Conservation (phyloP, 2,113 vertebrate species). For the Brevimyrus niger region DNA sequence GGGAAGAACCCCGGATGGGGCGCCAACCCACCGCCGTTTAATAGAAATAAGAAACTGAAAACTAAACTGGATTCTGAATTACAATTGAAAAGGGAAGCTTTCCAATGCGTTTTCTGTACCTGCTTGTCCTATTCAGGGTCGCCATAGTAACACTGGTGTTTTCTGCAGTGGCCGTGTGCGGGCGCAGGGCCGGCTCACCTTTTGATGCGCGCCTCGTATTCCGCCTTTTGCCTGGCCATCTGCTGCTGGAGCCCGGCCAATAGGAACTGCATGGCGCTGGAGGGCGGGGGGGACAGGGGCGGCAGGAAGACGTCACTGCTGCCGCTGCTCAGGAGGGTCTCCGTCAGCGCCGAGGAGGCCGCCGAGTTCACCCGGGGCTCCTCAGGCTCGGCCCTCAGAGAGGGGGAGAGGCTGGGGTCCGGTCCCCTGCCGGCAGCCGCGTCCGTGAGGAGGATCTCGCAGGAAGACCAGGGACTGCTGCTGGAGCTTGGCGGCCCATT, state of each 20-base stretch:
- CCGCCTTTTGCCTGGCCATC: conserved; percentile 57
- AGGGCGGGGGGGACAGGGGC: conserved; percentile 40
- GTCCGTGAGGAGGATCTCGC: conserved; percentile 33
- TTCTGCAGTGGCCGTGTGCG: neutral
- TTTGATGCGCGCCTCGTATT: conserved; percentile 54
- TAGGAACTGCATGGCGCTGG: conserved; percentile 52
- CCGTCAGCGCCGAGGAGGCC: conserved; percentile 26
- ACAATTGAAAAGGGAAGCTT: neutral
- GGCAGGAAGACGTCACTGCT: conserved; percentile 68
- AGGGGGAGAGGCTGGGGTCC: conserved; percentile 23
- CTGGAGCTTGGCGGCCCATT: conserved; percentile 27
- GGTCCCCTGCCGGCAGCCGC: conserved; percentile 7
- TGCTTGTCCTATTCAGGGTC: neutral
- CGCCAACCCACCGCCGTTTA: neutral
- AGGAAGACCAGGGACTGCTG: conserved; percentile 47
- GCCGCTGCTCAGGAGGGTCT: conserved; percentile 40
- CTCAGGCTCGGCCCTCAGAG: neutral
- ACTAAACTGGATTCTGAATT: neutral
- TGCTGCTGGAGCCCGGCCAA: conserved; percentile 57
- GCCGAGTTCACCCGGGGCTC: conserved; percentile 1
- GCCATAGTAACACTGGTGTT: neutral
- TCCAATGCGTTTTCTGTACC: neutral
- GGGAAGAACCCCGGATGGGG: neutral
- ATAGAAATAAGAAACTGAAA: neutral
- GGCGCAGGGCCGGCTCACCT: conserved; percentile 50